These are phyloP conservation scores for Caerostris extrusa DNA, from an alignment of 1,140 invertebrate species.

Conservation along the genomic window DNA sequence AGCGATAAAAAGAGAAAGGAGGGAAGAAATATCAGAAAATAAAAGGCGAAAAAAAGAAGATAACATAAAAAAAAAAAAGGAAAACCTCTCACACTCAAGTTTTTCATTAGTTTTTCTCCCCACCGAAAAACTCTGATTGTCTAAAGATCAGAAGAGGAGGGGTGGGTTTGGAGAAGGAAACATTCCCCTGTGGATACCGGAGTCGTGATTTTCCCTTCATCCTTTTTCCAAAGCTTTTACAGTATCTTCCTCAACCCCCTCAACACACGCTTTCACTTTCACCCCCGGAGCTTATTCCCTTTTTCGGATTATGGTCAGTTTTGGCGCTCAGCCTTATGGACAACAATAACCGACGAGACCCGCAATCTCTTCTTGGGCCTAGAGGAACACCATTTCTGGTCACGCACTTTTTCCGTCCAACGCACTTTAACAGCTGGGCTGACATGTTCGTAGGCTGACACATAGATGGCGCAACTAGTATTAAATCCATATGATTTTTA, in stretches of 20 bases:
- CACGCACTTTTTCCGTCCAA: neutral
- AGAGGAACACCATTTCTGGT: constrained; percentile 7
- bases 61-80: neutral
- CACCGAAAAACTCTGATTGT: constrained; percentile 67
- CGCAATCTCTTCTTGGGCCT: neutral
- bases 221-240: too few species aligned
- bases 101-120: constrained; percentile 73
- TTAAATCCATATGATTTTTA: too few species aligned
- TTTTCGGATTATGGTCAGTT: constrained; percentile 70
- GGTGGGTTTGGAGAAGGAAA: neutral
- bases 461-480: too few species aligned
- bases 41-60: neutral
- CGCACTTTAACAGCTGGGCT: too few species aligned
- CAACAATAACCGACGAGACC: constrained; percentile 63
- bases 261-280: constrained; percentile 55
- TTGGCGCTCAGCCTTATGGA: constrained; percentile 62
- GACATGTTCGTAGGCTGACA: too few species aligned
- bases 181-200: constrained; percentile 32
- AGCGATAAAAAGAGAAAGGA: constrained; percentile 2
- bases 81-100: constrained; percentile 70
- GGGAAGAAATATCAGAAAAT: constrained; percentile 1
- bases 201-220: constrained; percentile 56
- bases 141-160: constrained; percentile 53
- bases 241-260: neutral
- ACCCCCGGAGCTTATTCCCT: too few species aligned